A percentile compares a stretch with the other conserved stretches of the same genome.
Conservation (phyloP, 1,140 invertebrate species). For the Cepaea nemoralis region DNA sequence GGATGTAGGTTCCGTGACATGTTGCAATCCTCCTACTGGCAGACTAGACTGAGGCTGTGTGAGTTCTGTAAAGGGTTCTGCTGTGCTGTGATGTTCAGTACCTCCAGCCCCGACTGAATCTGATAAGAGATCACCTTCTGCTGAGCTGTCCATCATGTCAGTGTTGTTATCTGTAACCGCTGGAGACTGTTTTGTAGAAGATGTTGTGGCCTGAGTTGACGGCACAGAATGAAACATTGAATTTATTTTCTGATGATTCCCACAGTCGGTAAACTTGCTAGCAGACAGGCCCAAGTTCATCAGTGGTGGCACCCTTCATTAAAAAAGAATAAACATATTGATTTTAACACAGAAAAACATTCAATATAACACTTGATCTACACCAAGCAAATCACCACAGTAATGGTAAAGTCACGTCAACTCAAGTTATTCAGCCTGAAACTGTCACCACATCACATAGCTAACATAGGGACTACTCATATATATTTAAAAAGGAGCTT, state of each 20-base stretch:
- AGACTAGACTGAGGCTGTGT: neutral
- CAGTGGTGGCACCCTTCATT: conserved; percentile 72
- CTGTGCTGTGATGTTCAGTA: neutral
- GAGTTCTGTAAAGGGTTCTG: neutral
- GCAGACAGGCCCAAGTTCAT: conserved; percentile 83
- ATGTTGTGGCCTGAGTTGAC: neutral
- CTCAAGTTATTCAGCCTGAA: too few relatives aligned
- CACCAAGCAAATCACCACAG: too few relatives aligned
- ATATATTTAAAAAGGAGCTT: too few relatives aligned
- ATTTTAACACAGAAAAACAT: too few relatives aligned
- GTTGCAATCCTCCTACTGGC: neutral
- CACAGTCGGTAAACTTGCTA: conserved; percentile 81
- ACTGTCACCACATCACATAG: too few relatives aligned
- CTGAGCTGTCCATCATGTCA: neutral
- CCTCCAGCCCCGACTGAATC: neutral
- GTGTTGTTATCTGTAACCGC: neutral
- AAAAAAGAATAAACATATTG: neutral
- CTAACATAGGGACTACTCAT: too few relatives aligned
- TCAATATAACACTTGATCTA: too few relatives aligned
- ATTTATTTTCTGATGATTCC: conserved; percentile 58
- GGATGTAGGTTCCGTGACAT: neutral
- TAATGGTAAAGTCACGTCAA: too few relatives aligned
- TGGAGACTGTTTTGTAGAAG: neutral
- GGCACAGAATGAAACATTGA: conserved; percentile 54
- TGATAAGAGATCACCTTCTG: too few relatives aligned